phyloP scores from a whole-genome alignment of 1,140 invertebrate genomes.

The Ostrea edulis region DNA sequence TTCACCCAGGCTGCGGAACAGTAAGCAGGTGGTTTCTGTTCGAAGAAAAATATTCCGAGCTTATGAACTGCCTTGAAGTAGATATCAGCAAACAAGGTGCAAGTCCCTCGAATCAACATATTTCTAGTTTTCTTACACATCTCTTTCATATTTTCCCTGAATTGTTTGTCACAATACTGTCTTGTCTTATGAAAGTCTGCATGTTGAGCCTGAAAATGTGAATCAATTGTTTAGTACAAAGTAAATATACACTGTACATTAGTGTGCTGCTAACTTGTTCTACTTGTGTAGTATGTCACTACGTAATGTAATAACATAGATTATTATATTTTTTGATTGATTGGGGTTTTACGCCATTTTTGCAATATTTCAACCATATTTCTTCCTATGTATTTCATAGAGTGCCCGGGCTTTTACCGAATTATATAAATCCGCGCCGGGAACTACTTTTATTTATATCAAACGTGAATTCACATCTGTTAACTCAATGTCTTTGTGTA shows the following conservation, averaged over 20 bases:
- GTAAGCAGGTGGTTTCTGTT: not conserved
- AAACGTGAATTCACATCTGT: no score
- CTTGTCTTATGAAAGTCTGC: not conserved
- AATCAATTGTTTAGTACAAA: not conserved
- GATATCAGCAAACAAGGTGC: not conserved
- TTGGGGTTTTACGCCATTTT: no score
- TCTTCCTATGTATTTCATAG: no score
- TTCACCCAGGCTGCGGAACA: slow-evolving; percentile 7
- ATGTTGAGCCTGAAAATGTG: not conserved
- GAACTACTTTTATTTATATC: no score
- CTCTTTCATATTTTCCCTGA: slow-evolving; percentile 1
- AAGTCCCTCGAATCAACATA: not conserved
- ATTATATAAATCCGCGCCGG: no score
- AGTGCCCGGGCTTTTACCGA: no score
- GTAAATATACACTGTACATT: no score
- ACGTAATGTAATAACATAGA: no score
- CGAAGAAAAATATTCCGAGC: not conserved
- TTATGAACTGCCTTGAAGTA: slow-evolving; percentile 15
- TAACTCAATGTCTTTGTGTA: no score
- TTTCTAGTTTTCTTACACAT: not conserved
- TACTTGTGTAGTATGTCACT: no score
- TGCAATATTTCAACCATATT: no score
- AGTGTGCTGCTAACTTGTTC: not conserved
- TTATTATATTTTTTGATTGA: no score
- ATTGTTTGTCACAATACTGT: not conserved